Percentiles rank a stretch among this genome's conserved stretches.
These are phyloP conservation scores for Zaprionus ornatus DNA, from an alignment of 1,140 invertebrate genomes.

Conservation along the genomic window DNA sequence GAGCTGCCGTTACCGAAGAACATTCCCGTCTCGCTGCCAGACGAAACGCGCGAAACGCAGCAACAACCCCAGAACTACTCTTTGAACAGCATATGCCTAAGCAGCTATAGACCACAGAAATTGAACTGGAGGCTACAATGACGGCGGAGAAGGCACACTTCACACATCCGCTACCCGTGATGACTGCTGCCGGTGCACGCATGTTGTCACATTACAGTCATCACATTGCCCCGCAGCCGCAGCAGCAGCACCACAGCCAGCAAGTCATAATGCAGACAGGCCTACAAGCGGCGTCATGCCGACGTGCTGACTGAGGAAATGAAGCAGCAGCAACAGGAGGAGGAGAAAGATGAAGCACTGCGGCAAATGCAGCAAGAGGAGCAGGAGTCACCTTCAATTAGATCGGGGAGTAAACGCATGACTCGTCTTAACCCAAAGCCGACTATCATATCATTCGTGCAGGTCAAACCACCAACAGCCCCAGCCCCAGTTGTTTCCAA, in stretches of 20 bases:
- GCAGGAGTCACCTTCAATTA: neutral
- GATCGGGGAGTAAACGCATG: conserved; percentile 9
- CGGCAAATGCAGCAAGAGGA: too few relatives aligned
- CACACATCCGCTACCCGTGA: conserved; percentile 42
- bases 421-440: conserved; percentile 30
- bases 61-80: conserved; percentile 60
- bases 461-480: conserved; percentile 9
- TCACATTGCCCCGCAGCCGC: conserved; percentile 32
- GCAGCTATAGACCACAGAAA: conserved; percentile 48
- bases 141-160: conserved; percentile 52
- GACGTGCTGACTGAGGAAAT: too few relatives aligned
- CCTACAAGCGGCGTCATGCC: too few relatives aligned
- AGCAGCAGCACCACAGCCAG: too few relatives aligned
- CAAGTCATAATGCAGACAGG: neutral
- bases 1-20: conserved; percentile 36
- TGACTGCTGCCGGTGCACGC: conserved; percentile 48
- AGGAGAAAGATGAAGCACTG: too few relatives aligned
- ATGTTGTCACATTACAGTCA: conserved; percentile 37
- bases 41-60: conserved; percentile 62
- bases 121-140: conserved; percentile 58
- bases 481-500: too few relatives aligned
- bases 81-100: conserved; percentile 56
- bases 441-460: conserved; percentile 18
- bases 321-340: too few relatives aligned
- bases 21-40: conserved; percentile 43